Conservation (phyloP, 2,888 invertebrate genomes). For the Sialis lutaria region DNA sequence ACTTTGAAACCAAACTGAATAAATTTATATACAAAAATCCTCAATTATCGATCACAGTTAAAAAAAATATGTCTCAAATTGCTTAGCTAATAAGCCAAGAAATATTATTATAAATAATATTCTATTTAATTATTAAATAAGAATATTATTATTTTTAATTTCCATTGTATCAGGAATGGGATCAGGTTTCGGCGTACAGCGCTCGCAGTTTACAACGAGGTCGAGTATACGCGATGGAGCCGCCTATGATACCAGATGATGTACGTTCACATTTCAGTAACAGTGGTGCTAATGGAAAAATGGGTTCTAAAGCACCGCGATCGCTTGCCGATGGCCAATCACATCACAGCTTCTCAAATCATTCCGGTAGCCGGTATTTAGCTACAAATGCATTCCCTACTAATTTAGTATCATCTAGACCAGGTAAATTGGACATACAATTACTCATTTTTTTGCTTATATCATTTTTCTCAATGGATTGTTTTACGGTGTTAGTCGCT, state of each 20-base stretch:
- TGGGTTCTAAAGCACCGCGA: conserved; percentile 24
- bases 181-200: conserved; percentile 80
- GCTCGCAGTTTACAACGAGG: conserved; percentile 79
- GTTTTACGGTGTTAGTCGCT: no score
- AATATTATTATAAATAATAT: no score
- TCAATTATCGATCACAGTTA: no score
- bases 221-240: conserved; percentile 61
- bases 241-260: conserved; percentile 38
- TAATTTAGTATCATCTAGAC: conserved; percentile 58
- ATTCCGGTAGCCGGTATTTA: conserved; percentile 53
- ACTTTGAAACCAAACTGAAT: no score
- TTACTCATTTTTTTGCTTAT: neutral
- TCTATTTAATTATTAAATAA: no score
- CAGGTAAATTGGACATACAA: conserved; percentile 27
- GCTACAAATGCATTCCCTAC: conserved; percentile 46
- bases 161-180: conserved; percentile 43
- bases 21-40: no score
- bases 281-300: conserved; percentile 29
- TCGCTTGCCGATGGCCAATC: conserved; percentile 80
- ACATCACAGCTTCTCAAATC: conserved; percentile 74
- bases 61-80: no score
- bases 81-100: no score
- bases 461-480: no score
- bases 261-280: conserved; percentile 60
- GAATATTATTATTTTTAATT: no score